Conservation (phyloP, 2,888 invertebrate species). For the Drosophila longiperda region DNA sequence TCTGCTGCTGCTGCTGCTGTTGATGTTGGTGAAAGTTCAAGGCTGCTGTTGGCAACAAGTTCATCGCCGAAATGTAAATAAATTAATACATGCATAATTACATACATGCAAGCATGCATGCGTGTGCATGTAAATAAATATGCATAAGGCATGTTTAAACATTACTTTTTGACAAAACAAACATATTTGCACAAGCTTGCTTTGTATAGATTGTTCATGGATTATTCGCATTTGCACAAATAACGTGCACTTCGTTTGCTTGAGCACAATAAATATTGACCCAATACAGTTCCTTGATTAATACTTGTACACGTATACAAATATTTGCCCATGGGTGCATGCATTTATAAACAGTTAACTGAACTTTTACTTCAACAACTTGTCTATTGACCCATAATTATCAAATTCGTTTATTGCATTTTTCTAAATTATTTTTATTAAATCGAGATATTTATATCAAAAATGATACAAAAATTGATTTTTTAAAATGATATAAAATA, state of each 20-base stretch:
- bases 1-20: not conserved
- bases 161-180: slow-evolving; percentile 45
- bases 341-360: not conserved
- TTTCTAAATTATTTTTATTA: not conserved
- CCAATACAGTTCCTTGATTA: not conserved
- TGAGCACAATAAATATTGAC: slow-evolving; percentile 11
- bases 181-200: slow-evolving; percentile 2
- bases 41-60: slow-evolving; percentile 54
- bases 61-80: slow-evolving; percentile 23
- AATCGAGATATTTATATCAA: not conserved
- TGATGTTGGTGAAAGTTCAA: slow-evolving; percentile 70
- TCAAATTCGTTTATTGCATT: not conserved
- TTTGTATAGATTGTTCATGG: not conserved
- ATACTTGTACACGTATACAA: slow-evolving; percentile 1
- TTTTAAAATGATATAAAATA: not conserved
- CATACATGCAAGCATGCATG: not conserved
- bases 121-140: slow-evolving; percentile 15
- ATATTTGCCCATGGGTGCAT: slow-evolving; percentile 9
- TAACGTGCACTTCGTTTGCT: not conserved
- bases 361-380: not conserved
- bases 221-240: slow-evolving; percentile 29
- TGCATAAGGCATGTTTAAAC: slow-evolving; percentile 37
- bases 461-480: too few species aligned
- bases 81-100: not conserved
- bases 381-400: not conserved